Base-by-base conservation (phyloP, 1,140 invertebrate species). In the Solenopsis invicta region DNA sequence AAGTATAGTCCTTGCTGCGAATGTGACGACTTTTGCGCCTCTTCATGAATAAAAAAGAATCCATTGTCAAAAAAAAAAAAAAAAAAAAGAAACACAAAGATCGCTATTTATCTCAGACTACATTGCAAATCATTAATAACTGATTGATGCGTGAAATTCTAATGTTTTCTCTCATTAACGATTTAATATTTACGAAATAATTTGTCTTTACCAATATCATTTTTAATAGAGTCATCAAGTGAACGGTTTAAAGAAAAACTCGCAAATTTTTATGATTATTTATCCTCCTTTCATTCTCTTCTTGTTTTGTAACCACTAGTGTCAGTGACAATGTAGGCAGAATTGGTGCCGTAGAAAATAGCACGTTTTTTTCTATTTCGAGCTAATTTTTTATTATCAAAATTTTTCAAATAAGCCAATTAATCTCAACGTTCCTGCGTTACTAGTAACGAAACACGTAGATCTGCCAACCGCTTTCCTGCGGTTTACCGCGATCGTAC, bases 401-500 rank as follows among this genome's bases (percentile, higher is more conserved):
- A 80, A 80, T 69, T 80, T 37, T 18, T 29, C 24, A 56, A 8
- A 72, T 4, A 82, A 48, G 18, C 8, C 66, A 50, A 29, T 29
- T 29, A 29, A 34, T 61, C n/a, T 80, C 18, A 62, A 64, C 16
- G 16, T 16, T 69, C 45, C 21, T 18, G 41, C 45, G 54, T 69
- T 74, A 59, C 54, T 34, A 24, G n/a, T 50, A 48, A 24, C 66
- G 24, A 69, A 54, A 41, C 48, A 71, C 34, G 13, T 54, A 54
- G 24, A 78, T 64, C 24, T 13, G 24, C n/a, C 48, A 37, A 29
- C 9, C 45, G 21, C n/a, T 71, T 59, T 56, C 45, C 50, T 29
- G 50, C 37, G 78, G 21, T 54, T 69, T 81, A 18, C 48, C 52
- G 48, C 78, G 16, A 56, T 82, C 54, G 24, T 59, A 71, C 34